Conservation (phyloP, 2,888 invertebrate genomes). For the Leucozona laternaria region DNA sequence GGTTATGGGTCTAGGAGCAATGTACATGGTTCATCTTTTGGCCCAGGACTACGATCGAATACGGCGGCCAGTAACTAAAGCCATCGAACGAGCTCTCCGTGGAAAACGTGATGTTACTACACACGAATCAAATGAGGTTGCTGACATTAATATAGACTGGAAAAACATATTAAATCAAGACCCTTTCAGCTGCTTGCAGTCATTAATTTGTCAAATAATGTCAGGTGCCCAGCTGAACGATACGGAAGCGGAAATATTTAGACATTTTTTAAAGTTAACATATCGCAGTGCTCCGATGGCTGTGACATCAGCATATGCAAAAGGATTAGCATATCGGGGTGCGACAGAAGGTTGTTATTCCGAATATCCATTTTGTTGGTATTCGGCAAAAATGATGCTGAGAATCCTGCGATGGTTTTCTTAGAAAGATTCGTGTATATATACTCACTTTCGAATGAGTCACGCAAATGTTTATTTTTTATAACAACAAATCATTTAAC, state of each 20-base stretch:
- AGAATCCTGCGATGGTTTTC: slow-evolving; percentile 82
- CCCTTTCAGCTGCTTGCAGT: slow-evolving; percentile 82
- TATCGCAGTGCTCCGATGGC: slow-evolving; percentile 79
- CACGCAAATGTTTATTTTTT: not conserved
- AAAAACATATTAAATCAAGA: slow-evolving; percentile 81
- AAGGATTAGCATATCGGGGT: slow-evolving; percentile 79
- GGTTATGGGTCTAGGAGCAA: slow-evolving; percentile 83
- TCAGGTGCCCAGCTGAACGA: slow-evolving; percentile 81
- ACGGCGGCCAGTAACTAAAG: slow-evolving; percentile 80
- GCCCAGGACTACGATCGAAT: slow-evolving; percentile 84
- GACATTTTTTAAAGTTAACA: slow-evolving; percentile 80
- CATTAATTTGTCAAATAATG: slow-evolving; percentile 82
- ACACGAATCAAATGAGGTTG: slow-evolving; percentile 43
- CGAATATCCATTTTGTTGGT: slow-evolving; percentile 82
- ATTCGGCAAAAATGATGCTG: slow-evolving; percentile 83
- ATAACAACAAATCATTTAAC: not conserved
- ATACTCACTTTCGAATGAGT: not conserved
- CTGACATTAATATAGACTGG: slow-evolving; percentile 80
- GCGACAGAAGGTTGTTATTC: slow-evolving; percentile 80
- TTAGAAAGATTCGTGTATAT: not conserved
- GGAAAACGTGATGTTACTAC: slow-evolving; percentile 77
- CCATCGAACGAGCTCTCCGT: slow-evolving; percentile 78
- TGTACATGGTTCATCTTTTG: slow-evolving; percentile 84
- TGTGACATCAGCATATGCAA: slow-evolving; percentile 81
- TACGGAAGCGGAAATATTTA: slow-evolving; percentile 80